Conservation (phyloP, 2,888 invertebrate species). For the Scaptomyza parva region DNA sequence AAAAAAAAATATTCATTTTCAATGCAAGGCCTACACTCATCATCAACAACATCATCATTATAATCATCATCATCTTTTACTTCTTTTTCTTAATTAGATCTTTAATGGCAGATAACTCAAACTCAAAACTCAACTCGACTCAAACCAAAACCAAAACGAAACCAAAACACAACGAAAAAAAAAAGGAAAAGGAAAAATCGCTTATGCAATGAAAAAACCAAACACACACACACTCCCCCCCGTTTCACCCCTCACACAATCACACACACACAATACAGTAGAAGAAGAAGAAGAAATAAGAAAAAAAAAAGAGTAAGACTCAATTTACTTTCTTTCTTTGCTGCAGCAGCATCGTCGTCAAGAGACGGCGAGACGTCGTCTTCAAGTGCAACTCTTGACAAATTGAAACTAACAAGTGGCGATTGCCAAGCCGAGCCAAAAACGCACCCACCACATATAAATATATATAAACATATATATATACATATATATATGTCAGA, state of each 20-base stretch:
- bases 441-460: conserved; percentile 59
- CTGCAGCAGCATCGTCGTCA: neutral
- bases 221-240: conserved; percentile 9
- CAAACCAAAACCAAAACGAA: no score
- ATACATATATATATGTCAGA: neutral
- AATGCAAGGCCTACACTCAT: conserved; percentile 57
- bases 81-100: conserved; percentile 53
- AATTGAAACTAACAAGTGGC: conserved; percentile 76
- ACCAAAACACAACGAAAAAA: no score
- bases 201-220: conserved; percentile 52
- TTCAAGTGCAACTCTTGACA: conserved; percentile 79
- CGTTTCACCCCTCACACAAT: no score
- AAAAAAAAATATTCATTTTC: conserved; percentile 66
- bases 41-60: no score
- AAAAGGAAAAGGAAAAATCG: conserved; percentile 6
- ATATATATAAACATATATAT: neutral
- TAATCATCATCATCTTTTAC: neutral
- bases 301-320: conserved; percentile 44
- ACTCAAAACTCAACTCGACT: no score
- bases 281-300: conserved; percentile 4
- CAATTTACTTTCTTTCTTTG: conserved; percentile 71
- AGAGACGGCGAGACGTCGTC: conserved; percentile 10
- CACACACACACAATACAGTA: conserved; percentile 2
- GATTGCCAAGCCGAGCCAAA: conserved; percentile 65
- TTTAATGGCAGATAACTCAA: conserved; percentile 29